These are phyloP conservation scores for Neosilurus mollespiculum DNA, from an alignment of 2,797 vertebrate species.

Conservation along the genomic window DNA sequence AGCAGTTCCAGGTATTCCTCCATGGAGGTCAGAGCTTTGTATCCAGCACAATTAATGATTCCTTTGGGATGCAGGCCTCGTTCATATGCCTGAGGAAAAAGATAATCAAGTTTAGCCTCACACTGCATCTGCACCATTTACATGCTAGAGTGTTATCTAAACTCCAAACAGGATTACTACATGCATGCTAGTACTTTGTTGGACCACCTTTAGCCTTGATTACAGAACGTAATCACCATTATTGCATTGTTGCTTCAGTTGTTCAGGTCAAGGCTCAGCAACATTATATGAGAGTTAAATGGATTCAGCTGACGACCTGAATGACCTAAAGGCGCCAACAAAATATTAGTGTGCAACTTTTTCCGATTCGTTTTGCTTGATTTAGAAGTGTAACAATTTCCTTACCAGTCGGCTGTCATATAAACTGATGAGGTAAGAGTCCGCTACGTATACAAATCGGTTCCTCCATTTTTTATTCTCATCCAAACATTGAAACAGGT, in stretches of 20 bases:
- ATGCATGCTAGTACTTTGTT: too few species aligned
- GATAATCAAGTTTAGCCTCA: background rate
- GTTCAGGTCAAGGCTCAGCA: too few species aligned
- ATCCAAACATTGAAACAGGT: conserved; percentile 90
- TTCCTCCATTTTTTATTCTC: conserved; percentile 95
- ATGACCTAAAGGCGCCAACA: too few species aligned
- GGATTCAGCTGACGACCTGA: too few species aligned
- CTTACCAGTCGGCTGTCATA: conserved; percentile 88
- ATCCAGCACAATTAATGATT: conserved; percentile 87
- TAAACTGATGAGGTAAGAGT: conserved; percentile 83
- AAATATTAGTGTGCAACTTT: too few species aligned
- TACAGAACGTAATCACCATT: too few species aligned
- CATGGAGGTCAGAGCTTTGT: conserved; percentile 85
- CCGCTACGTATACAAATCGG: conserved; percentile 84
- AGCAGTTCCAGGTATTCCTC: conserved; percentile 89
- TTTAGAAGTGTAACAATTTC: background rate
- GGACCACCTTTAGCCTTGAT: too few species aligned
- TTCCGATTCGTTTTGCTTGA: background rate
- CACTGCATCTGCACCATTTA: background rate
- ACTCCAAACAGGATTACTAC: background rate
- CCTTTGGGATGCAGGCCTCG: conserved; percentile 78
- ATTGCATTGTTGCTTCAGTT: too few species aligned
- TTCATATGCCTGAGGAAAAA: conserved; percentile 80
- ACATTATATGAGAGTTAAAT: too few species aligned
- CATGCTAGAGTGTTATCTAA: background rate